Percentiles rank a stretch among this genome's conserved stretches.
Conservation (phyloP, 2,797 vertebrate species). For the Antrozous pallidus region DNA sequence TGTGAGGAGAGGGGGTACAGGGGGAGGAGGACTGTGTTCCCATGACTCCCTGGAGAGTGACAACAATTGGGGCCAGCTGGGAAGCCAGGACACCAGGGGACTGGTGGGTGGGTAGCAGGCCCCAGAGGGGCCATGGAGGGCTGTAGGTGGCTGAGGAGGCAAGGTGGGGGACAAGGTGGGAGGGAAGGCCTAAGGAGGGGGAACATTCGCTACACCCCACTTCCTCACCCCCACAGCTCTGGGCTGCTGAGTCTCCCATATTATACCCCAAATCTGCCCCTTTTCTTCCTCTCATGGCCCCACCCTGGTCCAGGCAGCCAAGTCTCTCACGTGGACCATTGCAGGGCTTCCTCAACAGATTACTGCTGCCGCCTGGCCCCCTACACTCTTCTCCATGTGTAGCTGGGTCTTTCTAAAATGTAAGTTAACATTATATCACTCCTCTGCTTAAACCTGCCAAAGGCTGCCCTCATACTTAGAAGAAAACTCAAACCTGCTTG, state of each 20-base stretch:
- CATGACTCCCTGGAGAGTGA: conserved; percentile 81
- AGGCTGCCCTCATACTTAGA: background rate
- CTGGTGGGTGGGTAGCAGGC: conserved; percentile 57
- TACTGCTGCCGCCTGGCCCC: background rate
- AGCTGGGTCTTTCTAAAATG: background rate
- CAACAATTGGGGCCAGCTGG: conserved; percentile 74
- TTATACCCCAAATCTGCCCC: background rate
- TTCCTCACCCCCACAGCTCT: background rate
- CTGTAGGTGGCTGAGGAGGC: background rate
- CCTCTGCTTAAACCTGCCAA: background rate
- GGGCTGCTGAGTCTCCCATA: background rate
- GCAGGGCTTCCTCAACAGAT: background rate
- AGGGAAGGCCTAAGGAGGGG: background rate
- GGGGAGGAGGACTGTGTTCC: conserved; percentile 73
- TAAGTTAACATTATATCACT: background rate
- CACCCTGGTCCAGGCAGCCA: background rate
- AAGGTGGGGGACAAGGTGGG: background rate
- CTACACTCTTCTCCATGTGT: background rate
- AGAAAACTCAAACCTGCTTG: background rate
- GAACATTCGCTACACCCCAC: background rate
- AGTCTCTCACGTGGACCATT: background rate
- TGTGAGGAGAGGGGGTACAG: conserved; percentile 69
- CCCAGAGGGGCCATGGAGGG: background rate
- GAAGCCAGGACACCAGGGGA: conserved; percentile 63
- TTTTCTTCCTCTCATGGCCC: background rate